Evolutionary conservation across 2,113 vertebrate genomes (phyloP).

Genomic region (Aptenodytes forsteri): DNA sequence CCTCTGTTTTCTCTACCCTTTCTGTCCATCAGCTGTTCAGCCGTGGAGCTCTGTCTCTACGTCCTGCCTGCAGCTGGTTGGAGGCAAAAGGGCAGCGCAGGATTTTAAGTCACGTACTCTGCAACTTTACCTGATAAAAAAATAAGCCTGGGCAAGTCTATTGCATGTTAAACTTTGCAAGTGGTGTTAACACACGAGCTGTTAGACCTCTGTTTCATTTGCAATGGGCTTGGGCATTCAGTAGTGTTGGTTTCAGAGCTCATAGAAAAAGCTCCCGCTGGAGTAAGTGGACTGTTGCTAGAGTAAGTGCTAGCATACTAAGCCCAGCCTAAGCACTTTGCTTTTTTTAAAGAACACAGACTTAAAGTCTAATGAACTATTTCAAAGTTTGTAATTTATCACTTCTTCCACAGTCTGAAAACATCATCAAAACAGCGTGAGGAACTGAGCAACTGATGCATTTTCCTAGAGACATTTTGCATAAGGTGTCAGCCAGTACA

Average conservation of each 20-base stretch:
- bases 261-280: not conserved
- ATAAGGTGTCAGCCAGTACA: not conserved
- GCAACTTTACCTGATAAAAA: not conserved
- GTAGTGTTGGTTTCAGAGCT: not conserved
- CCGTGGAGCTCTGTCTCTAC: accelerated
- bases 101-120: not conserved
- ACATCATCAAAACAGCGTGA: not conserved
- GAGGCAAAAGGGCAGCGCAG: not conserved
- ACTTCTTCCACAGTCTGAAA: not conserved
- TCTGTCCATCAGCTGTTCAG: not conserved
- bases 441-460: not conserved
- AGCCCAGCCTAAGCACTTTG: not conserved
- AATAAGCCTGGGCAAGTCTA: not conserved
- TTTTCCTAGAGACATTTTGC: not conserved
- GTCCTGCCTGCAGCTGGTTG: accelerated
- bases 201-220: not conserved
- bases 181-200: not conserved
- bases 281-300: not conserved
- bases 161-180: not conserved
- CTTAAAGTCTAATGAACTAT: not conserved
- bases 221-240: not conserved
- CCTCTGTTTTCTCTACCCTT: not conserved
- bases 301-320: not conserved
- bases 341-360: not conserved
- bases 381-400: not conserved